Evolutionary conservation across 2,888 invertebrate genomes (phyloP).

Genomic region (Synergus japonicus): DNA sequence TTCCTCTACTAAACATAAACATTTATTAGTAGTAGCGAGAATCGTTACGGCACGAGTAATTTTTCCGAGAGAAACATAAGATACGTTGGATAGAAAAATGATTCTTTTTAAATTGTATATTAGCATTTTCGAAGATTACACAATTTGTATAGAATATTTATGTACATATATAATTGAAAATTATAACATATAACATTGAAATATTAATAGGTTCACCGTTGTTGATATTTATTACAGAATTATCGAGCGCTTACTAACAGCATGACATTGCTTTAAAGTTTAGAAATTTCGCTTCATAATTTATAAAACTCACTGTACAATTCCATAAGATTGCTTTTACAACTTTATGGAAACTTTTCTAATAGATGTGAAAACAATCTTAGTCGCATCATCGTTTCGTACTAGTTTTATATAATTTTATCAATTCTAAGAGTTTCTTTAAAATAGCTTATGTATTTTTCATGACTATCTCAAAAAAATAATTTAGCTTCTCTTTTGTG

Average conservation of each 20-base stretch:
- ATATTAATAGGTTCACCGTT: constrained; percentile 34
- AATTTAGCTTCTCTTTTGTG: constrained; percentile 23
- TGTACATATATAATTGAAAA: constrained; percentile 63
- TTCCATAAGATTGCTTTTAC: neutral
- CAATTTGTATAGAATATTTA: constrained; percentile 68
- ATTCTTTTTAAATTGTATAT: constrained; percentile 49
- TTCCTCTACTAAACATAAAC: neutral
- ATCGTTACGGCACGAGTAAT: neutral
- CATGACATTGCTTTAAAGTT: constrained; percentile 69
- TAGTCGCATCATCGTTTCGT: neutral
- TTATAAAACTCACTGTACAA: neutral
- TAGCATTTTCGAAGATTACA: constrained; percentile 56
- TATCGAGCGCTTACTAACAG: constrained; percentile 70
- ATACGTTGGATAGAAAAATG: constrained; percentile 24
- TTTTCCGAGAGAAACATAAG: constrained; percentile 7
- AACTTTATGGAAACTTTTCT: neutral
- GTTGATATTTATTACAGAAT: constrained; percentile 42
- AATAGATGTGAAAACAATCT: neutral
- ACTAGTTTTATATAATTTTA: neutral
- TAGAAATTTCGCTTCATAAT: constrained; percentile 19
- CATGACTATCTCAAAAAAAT: neutral
- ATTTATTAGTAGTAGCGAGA: constrained; percentile 39
- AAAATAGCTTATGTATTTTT: constrained; percentile 17
- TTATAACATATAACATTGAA: constrained; percentile 45
- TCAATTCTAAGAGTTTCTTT: neutral